Evolutionary conservation across 2,888 invertebrate genomes (phyloP).

Genomic region (Metallyticus violacea): DNA sequence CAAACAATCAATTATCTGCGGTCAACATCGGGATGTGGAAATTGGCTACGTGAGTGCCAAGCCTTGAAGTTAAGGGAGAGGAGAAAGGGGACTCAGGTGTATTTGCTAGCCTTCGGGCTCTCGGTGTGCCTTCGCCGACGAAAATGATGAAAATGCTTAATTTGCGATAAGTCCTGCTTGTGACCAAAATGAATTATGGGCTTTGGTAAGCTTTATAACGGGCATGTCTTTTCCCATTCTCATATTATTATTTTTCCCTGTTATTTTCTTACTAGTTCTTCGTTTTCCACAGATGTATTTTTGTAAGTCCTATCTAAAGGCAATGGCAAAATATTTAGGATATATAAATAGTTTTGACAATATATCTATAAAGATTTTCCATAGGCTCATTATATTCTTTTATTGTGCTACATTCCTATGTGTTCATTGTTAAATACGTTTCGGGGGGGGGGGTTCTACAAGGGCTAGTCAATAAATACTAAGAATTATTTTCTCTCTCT

Average conservation of each 20-base stretch:
- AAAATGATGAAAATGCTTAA: not conserved
- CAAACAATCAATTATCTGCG: slow-evolving; percentile 5
- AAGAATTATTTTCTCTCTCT: too few species aligned
- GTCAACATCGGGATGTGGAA: not conserved
- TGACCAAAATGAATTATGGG: not conserved
- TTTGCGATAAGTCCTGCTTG: not conserved
- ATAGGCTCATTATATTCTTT: too few species aligned
- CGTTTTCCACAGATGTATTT: too few species aligned
- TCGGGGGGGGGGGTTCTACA: too few species aligned
- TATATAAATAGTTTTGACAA: too few species aligned
- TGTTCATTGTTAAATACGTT: too few species aligned
- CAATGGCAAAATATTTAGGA: too few species aligned
- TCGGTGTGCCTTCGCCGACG: not conserved
- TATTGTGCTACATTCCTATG: too few species aligned
- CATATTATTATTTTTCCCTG: not conserved
- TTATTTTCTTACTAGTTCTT: not conserved
- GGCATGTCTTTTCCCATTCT: not conserved
- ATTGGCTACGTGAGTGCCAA: not conserved
- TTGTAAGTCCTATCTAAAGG: too few species aligned
- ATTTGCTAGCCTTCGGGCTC: not conserved
- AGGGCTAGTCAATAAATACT: too few species aligned
- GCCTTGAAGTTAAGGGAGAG: not conserved
- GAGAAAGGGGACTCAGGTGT: not conserved
- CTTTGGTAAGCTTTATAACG: not conserved
- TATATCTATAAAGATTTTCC: too few species aligned